Evolutionary conservation across 2,797 vertebrate genomes (phyloP), one percentile per base, ranked within the genome.

Genomic region (Chaetophractus vellerosus): DNA sequence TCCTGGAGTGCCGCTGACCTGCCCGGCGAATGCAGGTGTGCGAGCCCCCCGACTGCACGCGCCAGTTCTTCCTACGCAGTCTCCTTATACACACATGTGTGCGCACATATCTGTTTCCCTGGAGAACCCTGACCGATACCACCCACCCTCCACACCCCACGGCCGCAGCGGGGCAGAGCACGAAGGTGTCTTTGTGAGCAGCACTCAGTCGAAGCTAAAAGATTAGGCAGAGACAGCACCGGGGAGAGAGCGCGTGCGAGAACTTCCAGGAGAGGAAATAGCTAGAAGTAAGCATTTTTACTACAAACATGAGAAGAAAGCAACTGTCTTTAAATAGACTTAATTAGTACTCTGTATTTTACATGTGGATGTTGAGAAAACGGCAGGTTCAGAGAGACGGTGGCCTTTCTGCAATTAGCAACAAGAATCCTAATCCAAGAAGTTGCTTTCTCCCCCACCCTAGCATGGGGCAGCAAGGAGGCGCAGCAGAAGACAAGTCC

Each of bases 281-380:
- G 33, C 63, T 19, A 9, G 31, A 10, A 66, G 19, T 66, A 84
- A 93, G 48, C 79, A 50, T 19, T 74, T 74, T 83, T 23, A 28
- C 87, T 68, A 19, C 15, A 83, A 88, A 75, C 55, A 76, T 8
- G 50, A 38, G 74, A 95, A 63, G 79, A 83, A 92, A 91, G 80
- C 28, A 82, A 71, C 31, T 87, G 45, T 45, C 28, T 50, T 33
- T 64, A 84, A 91, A 79, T 14, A 66, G 16, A 93, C 83, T 36
- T 64, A 91, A 80, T 52, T 24, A 78, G 75, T 74, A 18, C 69
- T 71, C 66, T 11, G 1, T 38, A 9, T 90, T 76, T 94, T 57
- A 71, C 86, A 85, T 63, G 48, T 66, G 38, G 26, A 23, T 26
- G 80, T 63, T 36, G 31, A 31, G 36, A 61, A 33, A 72, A 50